These are phyloP conservation scores for Suricata suricatta DNA, from an alignment of 2,113 vertebrate genomes.

Conservation along the genomic window DNA sequence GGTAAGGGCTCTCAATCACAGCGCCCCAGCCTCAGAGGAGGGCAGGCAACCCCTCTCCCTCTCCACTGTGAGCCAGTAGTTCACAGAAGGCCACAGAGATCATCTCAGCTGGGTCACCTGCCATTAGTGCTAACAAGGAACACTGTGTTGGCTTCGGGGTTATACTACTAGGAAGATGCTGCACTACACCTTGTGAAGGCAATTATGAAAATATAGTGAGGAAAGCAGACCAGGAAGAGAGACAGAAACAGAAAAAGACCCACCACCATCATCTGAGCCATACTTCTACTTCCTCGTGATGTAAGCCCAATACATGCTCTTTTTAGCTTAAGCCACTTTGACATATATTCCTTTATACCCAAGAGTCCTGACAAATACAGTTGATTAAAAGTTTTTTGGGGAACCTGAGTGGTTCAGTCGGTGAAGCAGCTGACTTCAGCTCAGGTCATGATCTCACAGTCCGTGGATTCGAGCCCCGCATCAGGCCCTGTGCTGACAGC, in stretches of 20 bases:
- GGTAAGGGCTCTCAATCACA: not conserved
- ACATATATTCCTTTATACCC: not conserved
- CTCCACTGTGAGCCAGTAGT: not conserved
- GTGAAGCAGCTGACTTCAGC: too few species aligned
- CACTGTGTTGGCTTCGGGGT: not conserved
- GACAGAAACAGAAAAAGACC: not conserved
- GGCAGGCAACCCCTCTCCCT: not conserved
- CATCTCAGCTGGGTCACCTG: not conserved
- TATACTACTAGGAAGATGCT: not conserved
- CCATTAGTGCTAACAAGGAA: not conserved
- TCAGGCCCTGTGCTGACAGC: too few species aligned
- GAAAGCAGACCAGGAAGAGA: not conserved
- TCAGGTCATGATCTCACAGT: too few species aligned
- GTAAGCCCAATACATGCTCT: not conserved
- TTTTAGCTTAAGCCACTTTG: not conserved
- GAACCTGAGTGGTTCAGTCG: too few species aligned
- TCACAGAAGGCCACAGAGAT: not conserved
- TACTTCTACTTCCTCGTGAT: not conserved
- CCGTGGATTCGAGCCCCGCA: too few species aligned
- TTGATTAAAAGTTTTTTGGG: not conserved
- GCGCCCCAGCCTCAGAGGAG: not conserved
- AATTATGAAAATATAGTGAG: not conserved
- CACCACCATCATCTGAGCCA: not conserved
- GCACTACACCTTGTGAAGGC: not conserved
- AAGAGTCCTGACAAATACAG: not conserved